A percentile compares a stretch with the other conserved stretches of the same genome.
Conservation (phyloP, 2,113 vertebrate species). For the Tor tambroides region DNA sequence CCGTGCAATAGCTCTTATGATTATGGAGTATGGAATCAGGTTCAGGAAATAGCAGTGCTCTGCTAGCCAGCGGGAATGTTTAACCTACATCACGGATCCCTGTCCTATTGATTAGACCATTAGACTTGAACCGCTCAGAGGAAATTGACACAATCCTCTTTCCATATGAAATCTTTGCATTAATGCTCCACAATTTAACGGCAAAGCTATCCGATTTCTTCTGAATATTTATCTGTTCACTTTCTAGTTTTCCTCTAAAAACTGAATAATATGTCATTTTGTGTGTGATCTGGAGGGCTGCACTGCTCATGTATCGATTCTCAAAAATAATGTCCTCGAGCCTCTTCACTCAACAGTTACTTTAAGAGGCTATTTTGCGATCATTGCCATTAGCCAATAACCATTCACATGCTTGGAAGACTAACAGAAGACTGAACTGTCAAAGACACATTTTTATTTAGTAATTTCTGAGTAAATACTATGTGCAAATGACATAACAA, state of each 20-base stretch:
- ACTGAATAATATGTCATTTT: not conserved
- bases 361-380: slow-evolving; percentile 19
- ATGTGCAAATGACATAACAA: not conserved
- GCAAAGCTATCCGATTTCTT: not conserved
- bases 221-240: not conserved
- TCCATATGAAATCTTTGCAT: slow-evolving; percentile 19
- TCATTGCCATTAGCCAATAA: not conserved
- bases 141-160: slow-evolving; percentile 20
- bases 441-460: not conserved
- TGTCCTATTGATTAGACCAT: slow-evolving; percentile 42
- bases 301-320: not conserved
- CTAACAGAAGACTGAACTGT: not conserved
- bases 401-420: not conserved
- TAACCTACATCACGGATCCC: slow-evolving; percentile 33
- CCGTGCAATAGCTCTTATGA: slow-evolving; percentile 26
- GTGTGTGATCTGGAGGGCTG: not conserved
- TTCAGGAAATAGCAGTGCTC: slow-evolving; percentile 31
- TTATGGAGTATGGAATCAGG: slow-evolving; percentile 28
- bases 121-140: slow-evolving; percentile 28
- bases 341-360: not conserved
- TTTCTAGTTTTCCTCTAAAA: not conserved
- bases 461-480: not conserved
- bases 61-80: slow-evolving; percentile 29
- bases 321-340: slow-evolving; percentile 2
- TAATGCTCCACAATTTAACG: slow-evolving; percentile 11